A percentile compares a stretch with the other conserved stretches of the same genome.
phyloP scores from a whole-genome alignment of 2,888 invertebrate genomes.

The Pedicia rivosa region DNA sequence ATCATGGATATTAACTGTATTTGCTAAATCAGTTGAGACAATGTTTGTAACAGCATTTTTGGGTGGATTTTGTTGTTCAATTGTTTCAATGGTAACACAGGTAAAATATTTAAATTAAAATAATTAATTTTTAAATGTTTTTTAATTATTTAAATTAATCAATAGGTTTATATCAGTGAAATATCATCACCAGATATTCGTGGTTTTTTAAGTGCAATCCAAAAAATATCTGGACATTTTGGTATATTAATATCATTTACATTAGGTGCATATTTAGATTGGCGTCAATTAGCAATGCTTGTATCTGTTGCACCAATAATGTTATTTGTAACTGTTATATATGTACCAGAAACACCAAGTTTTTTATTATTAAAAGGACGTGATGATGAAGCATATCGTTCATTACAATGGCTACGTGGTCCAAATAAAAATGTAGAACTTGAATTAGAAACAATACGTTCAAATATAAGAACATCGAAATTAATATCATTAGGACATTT shows the following conservation, averaged over 20 bases:
- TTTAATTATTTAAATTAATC: constrained; percentile 58
- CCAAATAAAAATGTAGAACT: constrained; percentile 59
- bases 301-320: constrained; percentile 64
- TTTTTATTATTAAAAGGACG: constrained; percentile 61
- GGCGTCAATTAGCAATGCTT: constrained; percentile 69
- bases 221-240: constrained; percentile 72
- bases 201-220: constrained; percentile 70
- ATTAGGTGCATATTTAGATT: constrained; percentile 67
- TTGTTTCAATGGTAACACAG: constrained; percentile 60
- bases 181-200: constrained; percentile 75
- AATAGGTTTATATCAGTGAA: constrained; percentile 80
- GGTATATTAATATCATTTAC: constrained; percentile 74
- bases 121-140: constrained; percentile 33
- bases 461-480: constrained; percentile 40
- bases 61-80: constrained; percentile 67
- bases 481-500: constrained; percentile 21
- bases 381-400: constrained; percentile 51
- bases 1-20: constrained; percentile 68
- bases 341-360: constrained; percentile 81
- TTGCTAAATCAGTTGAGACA: constrained; percentile 59
- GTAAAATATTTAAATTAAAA: too few species aligned
- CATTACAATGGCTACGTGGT: constrained; percentile 71
- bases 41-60: constrained; percentile 74
- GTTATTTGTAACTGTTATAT: constrained; percentile 56
- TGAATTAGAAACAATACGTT: constrained; percentile 53